Base-by-base conservation (phyloP, 2,888 invertebrate genomes). In the Rhagophthalmus giganteus region DNA sequence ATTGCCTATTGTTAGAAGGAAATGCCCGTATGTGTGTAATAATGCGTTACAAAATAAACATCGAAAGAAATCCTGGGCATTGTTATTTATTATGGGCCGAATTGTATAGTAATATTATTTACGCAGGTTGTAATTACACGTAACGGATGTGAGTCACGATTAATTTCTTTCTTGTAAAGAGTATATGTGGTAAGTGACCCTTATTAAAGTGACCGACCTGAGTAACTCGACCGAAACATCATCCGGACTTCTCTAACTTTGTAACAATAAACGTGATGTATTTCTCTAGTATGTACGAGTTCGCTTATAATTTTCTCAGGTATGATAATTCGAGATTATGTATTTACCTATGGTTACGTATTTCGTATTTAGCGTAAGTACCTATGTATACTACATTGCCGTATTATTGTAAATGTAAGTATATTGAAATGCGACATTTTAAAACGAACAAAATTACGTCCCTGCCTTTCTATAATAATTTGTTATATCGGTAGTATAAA, bases 131-230 rank as follows among this genome's bases (percentile, higher is more conserved):
- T 32, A 32, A 20, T 5, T 32, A 15, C 15, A n/a, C n/a, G 12
- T 27, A 31, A 33, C 38, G 49, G 49, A 50, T 50, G 13, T 50
- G 49, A 50, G 37, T 50, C 49, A 50, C 25, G 25, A 15, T 26
- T 26, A 34, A 34, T 11, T 31, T 50, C 33, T 45, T 33, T 38
- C 24, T 28, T 9, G 7, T 44, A 31, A 34, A 34, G 25, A 37
- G 35, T 13, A 15, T 49, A 42, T 24, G 35, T 49, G 49, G 39
- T 40, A 51, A 51, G 38, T 51, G 51, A 51, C 51, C 51, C 51
- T 51, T 51, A 33, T 37, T 45, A 45, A 46, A 44, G 28, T 40
- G 35, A 32, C 32, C 51, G 44, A 51, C 51, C 51, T 51, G 45
- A 10, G 39, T 33, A 51, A 26, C 38, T 31, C 45, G 16, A 39